Percentiles rank a stretch among this genome's conserved stretches.
phyloP scores from a whole-genome alignment of 2,797 vertebrate genomes.

The Sebastes kiyomatsui region DNA sequence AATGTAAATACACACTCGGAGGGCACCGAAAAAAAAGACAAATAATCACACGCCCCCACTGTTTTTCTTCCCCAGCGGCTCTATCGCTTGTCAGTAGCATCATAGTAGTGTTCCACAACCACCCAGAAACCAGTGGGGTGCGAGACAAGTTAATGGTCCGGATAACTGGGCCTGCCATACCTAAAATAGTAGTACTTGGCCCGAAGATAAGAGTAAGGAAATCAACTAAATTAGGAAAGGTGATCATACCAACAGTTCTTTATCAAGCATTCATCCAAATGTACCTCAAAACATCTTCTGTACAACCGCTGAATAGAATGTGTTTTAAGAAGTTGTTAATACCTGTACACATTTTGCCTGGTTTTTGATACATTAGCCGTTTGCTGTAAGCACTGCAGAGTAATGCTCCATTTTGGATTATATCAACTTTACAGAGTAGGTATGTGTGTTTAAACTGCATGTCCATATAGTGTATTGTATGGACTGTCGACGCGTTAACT shows the following conservation, averaged over 20 bases:
- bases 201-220: constrained; percentile 43
- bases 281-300: constrained; percentile 71
- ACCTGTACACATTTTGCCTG: constrained; percentile 74
- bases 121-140: constrained; percentile 62
- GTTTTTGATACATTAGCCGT: constrained; percentile 71
- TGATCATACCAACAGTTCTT: constrained; percentile 59
- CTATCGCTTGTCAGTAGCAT: constrained; percentile 76
- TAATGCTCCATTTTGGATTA: constrained; percentile 65
- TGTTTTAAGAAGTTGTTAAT: constrained; percentile 70
- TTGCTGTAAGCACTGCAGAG: constrained; percentile 71
- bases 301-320: constrained; percentile 77
- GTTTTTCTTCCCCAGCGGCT: constrained; percentile 55
- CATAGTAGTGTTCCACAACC: constrained; percentile 59
- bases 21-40: constrained; percentile 39
- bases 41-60: constrained; percentile 48
- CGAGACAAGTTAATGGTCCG: constrained; percentile 70
- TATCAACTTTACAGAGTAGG: constrained; percentile 68
- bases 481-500: constrained; percentile 61
- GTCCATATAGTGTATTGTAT: constrained; percentile 45
- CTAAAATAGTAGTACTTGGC: constrained; percentile 56
- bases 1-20: constrained; percentile 67
- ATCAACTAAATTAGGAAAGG: constrained; percentile 49
- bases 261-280: constrained; percentile 63
- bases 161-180: constrained; percentile 54
- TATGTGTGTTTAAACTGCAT: constrained; percentile 62